phyloP scores from a whole-genome alignment of 35 echinoderm and acorn worm species.

The Apostichopus japonicus region DNA sequence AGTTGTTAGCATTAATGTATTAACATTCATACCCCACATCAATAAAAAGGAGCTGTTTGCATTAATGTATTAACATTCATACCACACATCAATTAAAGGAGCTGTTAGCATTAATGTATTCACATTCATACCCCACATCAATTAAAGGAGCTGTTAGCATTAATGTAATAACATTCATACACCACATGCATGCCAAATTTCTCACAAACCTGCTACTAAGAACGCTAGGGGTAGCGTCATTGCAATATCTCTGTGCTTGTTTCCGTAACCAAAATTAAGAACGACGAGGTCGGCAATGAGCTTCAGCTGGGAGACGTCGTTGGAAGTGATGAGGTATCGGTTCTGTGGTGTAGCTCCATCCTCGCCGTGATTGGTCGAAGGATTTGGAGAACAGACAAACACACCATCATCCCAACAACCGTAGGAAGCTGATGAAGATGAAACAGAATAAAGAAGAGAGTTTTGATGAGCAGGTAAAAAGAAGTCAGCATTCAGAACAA shows the following conservation, averaged over 20 bases:
- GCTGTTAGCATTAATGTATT: too few relatives aligned
- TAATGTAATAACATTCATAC: too few relatives aligned
- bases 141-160: too few relatives aligned
- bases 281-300: constrained; percentile 75
- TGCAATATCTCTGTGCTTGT: constrained; percentile 67
- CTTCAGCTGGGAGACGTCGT: constrained; percentile 72
- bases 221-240: constrained; percentile 79
- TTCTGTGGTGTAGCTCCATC: constrained; percentile 66
- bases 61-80: too few relatives aligned
- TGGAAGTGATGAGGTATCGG: constrained; percentile 55
- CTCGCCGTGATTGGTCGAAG: constrained; percentile 31
- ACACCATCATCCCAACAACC: constrained; percentile 86
- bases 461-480: too few relatives aligned
- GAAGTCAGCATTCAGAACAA: too few relatives aligned
- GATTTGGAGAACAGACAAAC: constrained; percentile 74
- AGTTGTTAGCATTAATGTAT: too few relatives aligned
- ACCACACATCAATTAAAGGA: too few relatives aligned
- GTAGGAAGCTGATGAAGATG: constrained; percentile 60
- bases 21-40: too few relatives aligned
- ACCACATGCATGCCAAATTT: too few relatives aligned
- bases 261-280: constrained; percentile 88
- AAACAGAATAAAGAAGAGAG: neutral
- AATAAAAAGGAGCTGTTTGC: too few relatives aligned
- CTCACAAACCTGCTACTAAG: constrained; percentile 73
- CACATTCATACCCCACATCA: too few relatives aligned